phyloP scores from a whole-genome alignment of 2,888 invertebrate species.

The Subacronicta megacephala region DNA sequence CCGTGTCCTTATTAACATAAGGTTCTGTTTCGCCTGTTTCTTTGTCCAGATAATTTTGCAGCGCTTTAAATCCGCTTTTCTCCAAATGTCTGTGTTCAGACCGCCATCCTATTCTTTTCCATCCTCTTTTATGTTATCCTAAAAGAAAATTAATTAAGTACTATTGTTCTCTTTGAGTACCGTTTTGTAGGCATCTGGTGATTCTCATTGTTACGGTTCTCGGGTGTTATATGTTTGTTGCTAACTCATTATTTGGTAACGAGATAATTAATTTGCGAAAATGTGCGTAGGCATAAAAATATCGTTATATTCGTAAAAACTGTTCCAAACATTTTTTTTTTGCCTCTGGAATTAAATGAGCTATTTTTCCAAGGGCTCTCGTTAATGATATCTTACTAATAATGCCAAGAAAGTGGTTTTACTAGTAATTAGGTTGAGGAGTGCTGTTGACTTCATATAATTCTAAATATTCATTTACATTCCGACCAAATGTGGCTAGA shows the following conservation, averaged over 20 bases:
- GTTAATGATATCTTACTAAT: too few relatives aligned
- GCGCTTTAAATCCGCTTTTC: conserved; percentile 76
- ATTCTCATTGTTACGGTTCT: conserved; percentile 56
- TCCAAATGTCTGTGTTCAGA: conserved; percentile 71
- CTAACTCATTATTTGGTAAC: conserved; percentile 31
- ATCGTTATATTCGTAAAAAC: too few relatives aligned
- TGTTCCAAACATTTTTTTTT: background rate
- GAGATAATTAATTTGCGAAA: conserved; percentile 23
- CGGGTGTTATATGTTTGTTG: conserved; percentile 31
- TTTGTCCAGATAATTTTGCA: conserved; percentile 62
- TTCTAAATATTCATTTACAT: too few relatives aligned
- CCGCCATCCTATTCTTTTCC: conserved; percentile 71
- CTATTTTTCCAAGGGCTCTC: too few relatives aligned
- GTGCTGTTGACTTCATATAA: too few relatives aligned
- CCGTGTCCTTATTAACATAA: conserved; percentile 16
- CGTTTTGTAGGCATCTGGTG: conserved; percentile 70
- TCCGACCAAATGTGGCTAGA: too few relatives aligned
- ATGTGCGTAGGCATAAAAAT: background rate
- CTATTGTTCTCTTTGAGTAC: conserved; percentile 74
- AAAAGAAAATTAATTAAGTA: conserved; percentile 85
- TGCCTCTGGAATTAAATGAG: too few relatives aligned
- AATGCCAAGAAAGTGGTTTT: too few relatives aligned
- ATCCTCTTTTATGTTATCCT: conserved; percentile 74
- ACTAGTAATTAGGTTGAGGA: too few relatives aligned
- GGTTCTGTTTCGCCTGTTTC: conserved; percentile 28